Conservation (phyloP, 2,797 vertebrate species). For the Simalia tracyae region DNA sequence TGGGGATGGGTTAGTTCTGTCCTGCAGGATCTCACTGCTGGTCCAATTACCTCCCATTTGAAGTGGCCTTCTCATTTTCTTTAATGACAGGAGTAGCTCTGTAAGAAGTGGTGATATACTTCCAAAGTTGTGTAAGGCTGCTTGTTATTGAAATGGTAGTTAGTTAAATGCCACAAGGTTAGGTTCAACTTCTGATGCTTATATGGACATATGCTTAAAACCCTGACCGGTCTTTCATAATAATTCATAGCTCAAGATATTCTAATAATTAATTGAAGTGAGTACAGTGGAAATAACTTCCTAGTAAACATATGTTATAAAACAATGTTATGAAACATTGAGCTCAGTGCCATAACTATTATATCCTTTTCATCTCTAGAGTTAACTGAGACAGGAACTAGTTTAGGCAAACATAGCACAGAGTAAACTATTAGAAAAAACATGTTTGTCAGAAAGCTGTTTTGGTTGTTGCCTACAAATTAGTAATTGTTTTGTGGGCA, state of each 20-base stretch:
- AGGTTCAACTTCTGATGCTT: not conserved
- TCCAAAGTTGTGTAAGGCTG: no score
- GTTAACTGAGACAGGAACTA: not conserved
- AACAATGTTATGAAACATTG: not conserved
- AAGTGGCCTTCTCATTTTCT: no score
- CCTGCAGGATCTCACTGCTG: no score
- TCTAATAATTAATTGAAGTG: not conserved
- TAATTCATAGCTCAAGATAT: not conserved
- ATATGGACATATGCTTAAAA: not conserved
- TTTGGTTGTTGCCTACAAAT: conserved; percentile 28
- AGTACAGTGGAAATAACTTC: not conserved
- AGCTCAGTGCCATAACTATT: not conserved
- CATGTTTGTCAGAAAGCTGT: conserved; percentile 16
- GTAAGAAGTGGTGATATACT: no score
- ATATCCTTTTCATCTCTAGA: no score
- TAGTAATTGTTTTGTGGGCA: conserved; percentile 22
- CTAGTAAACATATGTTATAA: not conserved
- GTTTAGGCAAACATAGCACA: not conserved
- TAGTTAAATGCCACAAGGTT: not conserved
- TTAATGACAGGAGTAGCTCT: no score
- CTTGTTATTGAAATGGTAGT: not conserved
- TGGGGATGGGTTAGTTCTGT: no score
- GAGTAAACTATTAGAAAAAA: not conserved
- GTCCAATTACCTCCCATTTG: no score
- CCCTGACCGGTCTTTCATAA: not conserved